Conservation (phyloP, 2,797 vertebrate genomes). For the Mus spretus region DNA sequence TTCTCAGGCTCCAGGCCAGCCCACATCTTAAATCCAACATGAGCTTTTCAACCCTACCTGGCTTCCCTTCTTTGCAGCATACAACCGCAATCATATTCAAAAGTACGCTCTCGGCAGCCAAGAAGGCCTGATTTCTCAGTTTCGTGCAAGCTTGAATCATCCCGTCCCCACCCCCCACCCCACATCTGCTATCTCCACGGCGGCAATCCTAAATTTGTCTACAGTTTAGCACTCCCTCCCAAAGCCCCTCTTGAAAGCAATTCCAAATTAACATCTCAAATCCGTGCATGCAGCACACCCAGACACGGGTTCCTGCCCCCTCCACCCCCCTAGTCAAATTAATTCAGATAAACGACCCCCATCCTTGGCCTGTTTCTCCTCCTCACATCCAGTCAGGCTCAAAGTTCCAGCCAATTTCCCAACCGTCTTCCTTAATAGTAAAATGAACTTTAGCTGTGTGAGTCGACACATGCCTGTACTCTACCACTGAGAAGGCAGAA, state of each 20-base stretch:
- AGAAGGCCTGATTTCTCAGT: background rate
- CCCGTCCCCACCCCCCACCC: background rate
- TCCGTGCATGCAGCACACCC: background rate
- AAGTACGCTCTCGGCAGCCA: conserved; percentile 50
- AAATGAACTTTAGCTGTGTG: background rate
- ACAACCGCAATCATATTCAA: background rate
- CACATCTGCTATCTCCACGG: background rate
- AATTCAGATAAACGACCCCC: background rate
- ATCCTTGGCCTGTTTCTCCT: background rate
- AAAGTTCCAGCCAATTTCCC: background rate
- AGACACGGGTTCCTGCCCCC: background rate
- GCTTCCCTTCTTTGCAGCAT: background rate
- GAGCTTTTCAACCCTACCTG: background rate
- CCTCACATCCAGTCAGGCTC: background rate
- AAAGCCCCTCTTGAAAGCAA: background rate
- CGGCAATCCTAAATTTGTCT: conserved; percentile 11
- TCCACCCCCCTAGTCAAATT: background rate
- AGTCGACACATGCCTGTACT: background rate
- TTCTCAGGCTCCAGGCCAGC: background rate
- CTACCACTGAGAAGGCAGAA: background rate
- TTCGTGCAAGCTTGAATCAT: background rate
- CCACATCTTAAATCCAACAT: background rate
- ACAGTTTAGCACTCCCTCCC: background rate
- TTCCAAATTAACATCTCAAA: conserved; percentile 8
- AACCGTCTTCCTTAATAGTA: background rate